Evolutionary conservation across 1,140 invertebrate species (phyloP).

Genomic region (Eueides isabella): DNA sequence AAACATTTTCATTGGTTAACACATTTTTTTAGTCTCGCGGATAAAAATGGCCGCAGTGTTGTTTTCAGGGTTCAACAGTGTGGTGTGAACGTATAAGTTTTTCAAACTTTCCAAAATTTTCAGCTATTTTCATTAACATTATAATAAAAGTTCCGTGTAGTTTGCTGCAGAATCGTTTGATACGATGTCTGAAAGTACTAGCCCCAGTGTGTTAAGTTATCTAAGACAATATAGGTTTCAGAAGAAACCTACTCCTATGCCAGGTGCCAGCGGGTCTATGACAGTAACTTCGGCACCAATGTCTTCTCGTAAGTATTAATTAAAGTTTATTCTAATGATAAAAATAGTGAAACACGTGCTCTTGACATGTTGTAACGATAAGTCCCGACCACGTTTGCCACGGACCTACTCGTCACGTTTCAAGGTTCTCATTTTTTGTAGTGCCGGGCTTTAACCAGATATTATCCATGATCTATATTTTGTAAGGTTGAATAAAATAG

Average conservation of each 20-base stretch:
- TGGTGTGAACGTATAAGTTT: constrained; percentile 54
- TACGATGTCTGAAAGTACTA: constrained; percentile 75
- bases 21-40: constrained; percentile 64
- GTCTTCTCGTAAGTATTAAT: constrained; percentile 59
- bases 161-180: constrained; percentile 34
- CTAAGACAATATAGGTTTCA: constrained; percentile 81
- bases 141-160: constrained; percentile 35
- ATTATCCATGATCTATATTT: constrained; percentile 15
- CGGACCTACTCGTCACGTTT: constrained; percentile 42
- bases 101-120: constrained; percentile 50
- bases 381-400: constrained; percentile 46
- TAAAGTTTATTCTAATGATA: constrained; percentile 23
- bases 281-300: constrained; percentile 60
- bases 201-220: constrained; percentile 77
- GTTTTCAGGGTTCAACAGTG: constrained; percentile 60
- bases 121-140: constrained; percentile 45
- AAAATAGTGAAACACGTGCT: constrained; percentile 28
- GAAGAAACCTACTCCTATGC: constrained; percentile 63
- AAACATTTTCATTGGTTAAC: constrained; percentile 45
- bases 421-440: constrained; percentile 42
- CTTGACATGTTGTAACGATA: constrained; percentile 32
- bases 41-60: constrained; percentile 79
- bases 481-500: not conserved
- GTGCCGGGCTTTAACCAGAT: constrained; percentile 31
- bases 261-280: constrained; percentile 56